phyloP scores from a whole-genome alignment of 2,888 invertebrate genomes.

The Euplexia lucipara region DNA sequence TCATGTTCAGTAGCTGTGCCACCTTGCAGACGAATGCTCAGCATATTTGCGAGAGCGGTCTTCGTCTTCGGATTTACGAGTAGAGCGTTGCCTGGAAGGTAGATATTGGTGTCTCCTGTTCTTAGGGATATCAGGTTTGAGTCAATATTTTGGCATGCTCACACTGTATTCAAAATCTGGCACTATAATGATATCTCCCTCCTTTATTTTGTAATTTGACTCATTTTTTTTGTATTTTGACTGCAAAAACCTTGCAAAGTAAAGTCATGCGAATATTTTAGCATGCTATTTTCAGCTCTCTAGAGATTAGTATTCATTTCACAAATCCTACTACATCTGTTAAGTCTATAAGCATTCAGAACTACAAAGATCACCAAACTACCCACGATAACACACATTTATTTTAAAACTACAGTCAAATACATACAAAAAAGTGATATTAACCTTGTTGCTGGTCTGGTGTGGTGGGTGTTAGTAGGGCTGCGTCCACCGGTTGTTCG shows the following conservation, averaged over 20 bases:
- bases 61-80: conserved; percentile 97
- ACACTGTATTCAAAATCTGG: conserved; percentile 34
- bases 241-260: conserved; percentile 1
- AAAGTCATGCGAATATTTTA: conserved; percentile 39
- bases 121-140: conserved; percentile 48
- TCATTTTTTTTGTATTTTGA: conserved; percentile 10
- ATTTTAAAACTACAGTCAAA: conserved; percentile 32
- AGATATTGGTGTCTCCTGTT: conserved; percentile 61
- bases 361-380: conserved; percentile 53
- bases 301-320: conserved; percentile 35
- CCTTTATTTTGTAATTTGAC: conserved; percentile 25
- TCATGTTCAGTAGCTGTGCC: conserved; percentile 86
- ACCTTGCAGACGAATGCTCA: conserved; percentile 93
- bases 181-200: conserved; percentile 20
- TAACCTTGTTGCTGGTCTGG: conserved; percentile 84
- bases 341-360: conserved; percentile 47
- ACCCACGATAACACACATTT: conserved; percentile 38
- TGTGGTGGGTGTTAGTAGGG: conserved; percentile 79
- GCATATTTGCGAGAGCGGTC: conserved; percentile 98
- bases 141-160: conserved; percentile 54
- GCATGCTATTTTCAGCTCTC: conserved; percentile 28
- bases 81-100: conserved; percentile 85
- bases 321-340: conserved; percentile 33
- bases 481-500: conserved; percentile 81
- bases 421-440: neutral